Percentiles rank a stretch among this genome's conserved stretches.
Conservation (phyloP, 2,113 vertebrate species). For the Brachyhypopomus occidentalis region DNA sequence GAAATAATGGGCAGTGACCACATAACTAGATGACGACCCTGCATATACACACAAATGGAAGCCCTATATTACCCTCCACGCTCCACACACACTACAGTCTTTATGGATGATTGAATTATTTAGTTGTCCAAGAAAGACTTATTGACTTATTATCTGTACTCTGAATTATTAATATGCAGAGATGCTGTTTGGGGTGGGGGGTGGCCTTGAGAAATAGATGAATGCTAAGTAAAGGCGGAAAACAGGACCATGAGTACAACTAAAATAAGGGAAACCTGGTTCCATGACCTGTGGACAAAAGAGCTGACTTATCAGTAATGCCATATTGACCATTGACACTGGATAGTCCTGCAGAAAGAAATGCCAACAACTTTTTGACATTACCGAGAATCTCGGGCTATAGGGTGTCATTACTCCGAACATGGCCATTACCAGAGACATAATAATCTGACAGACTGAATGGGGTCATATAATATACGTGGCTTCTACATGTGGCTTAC, state of each 20-base stretch:
- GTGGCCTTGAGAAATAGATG: conserved; percentile 25
- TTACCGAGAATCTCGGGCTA: conserved; percentile 17
- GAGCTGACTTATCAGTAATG: conserved; percentile 26
- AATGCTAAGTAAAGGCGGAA: not conserved
- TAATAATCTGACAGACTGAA: not conserved
- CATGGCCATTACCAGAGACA: conserved; percentile 10
- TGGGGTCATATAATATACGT: not conserved
- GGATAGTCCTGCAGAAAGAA: conserved; percentile 30
- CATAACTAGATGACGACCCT: conserved; percentile 36
- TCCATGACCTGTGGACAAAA: conserved; percentile 13
- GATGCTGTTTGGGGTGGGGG: conserved; percentile 65
- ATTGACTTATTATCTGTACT: conserved; percentile 87
- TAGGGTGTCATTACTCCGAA: conserved; percentile 1
- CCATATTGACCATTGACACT: conserved; percentile 31
- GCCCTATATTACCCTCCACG: conserved; percentile 41
- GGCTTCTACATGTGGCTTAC: not conserved
- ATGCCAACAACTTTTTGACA: conserved; percentile 22
- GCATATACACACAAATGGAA: conserved; percentile 41
- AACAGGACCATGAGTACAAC: conserved; percentile 6
- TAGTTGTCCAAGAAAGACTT: conserved; percentile 84
- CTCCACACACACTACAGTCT: conserved; percentile 59
- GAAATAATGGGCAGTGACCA: not conserved
- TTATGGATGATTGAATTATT: conserved; percentile 91
- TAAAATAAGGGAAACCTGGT: conserved; percentile 44
- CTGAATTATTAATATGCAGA: conserved; percentile 92